A percentile compares a stretch with the other conserved stretches of the same genome.
These are phyloP conservation scores for Aphelocoma coerulescens DNA, from an alignment of 2,113 vertebrate genomes.

Conservation along the genomic window DNA sequence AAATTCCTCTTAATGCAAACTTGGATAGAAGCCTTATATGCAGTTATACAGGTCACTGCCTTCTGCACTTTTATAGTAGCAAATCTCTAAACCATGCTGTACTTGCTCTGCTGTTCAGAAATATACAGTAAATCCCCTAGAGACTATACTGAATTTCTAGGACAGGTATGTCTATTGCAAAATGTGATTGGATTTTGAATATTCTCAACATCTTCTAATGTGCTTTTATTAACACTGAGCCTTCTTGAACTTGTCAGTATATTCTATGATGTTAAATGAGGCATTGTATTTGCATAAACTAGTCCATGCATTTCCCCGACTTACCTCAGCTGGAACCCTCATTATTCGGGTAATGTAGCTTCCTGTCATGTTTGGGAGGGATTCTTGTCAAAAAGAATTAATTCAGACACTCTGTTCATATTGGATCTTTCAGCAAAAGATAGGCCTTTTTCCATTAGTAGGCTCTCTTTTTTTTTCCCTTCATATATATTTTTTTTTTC, in stretches of 20 bases:
- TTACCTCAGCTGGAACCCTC: conserved; percentile 20
- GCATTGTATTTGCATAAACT: conserved; percentile 1
- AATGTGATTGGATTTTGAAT: conserved; percentile 16
- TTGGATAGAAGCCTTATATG: background rate
- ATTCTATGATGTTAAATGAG: background rate
- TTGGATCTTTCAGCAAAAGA: background rate
- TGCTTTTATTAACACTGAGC: background rate
- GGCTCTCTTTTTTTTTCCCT: background rate
- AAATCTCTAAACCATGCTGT: conserved; percentile 3
- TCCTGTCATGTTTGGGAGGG: conserved; percentile 17
- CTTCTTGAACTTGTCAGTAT: background rate
- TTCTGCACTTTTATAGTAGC: conserved; percentile 29
- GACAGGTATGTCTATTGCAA: background rate
- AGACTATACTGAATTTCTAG: conserved; percentile 17
- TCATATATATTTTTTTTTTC: background rate
- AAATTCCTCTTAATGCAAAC: conserved; percentile 10
- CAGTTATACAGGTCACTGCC: background rate
- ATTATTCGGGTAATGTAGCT: conserved; percentile 31
- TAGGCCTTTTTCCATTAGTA: background rate
- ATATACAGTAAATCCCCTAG: background rate
- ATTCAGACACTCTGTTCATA: background rate
- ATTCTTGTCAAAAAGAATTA: conserved; percentile 36
- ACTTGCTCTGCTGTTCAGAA: background rate
- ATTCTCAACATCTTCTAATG: background rate
- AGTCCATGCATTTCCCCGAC: background rate